Conservation (phyloP, 2,113 vertebrate genomes). For the Brachionichthys hirsutus region DNA sequence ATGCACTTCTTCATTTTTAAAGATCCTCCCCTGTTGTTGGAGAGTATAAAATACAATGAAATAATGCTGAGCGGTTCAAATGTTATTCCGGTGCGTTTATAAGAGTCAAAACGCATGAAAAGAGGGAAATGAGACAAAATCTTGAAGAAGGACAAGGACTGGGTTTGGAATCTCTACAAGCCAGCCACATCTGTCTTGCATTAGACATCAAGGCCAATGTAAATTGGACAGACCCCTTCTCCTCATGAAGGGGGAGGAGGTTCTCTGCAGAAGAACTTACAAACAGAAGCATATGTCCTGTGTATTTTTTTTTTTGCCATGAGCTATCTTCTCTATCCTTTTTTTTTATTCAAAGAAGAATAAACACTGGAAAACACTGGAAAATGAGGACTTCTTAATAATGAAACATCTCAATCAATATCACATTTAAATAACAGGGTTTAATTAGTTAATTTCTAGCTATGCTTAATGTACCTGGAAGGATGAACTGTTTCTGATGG, state of each 20-base stretch:
- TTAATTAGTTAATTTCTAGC: background rate
- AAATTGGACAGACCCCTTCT: slow-evolving; percentile 58
- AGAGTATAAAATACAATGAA: background rate
- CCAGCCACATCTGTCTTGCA: slow-evolving; percentile 72
- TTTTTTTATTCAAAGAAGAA: slow-evolving; percentile 35
- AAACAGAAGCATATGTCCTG: slow-evolving; percentile 60
- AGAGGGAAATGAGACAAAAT: slow-evolving; percentile 26
- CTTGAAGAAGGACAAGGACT: slow-evolving; percentile 35
- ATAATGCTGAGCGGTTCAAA: background rate
- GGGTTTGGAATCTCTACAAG: slow-evolving; percentile 48
- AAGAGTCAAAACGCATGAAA: slow-evolving; percentile 18
- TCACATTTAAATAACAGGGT: background rate
- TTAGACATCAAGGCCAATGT: slow-evolving; percentile 77
- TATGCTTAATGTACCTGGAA: slow-evolving; percentile 14
- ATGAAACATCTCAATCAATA: background rate
- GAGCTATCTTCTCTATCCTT: background rate
- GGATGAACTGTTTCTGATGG: slow-evolving; percentile 6
- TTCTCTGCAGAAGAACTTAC: slow-evolving; percentile 69
- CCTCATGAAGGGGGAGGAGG: slow-evolving; percentile 57
- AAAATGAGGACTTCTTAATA: background rate
- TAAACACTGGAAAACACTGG: background rate
- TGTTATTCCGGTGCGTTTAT: background rate
- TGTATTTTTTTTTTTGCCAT: background rate
- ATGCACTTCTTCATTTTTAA: background rate
- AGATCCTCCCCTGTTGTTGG: background rate